Conservation (phyloP, 1,140 invertebrate species). For the Drosophila jambulina region DNA sequence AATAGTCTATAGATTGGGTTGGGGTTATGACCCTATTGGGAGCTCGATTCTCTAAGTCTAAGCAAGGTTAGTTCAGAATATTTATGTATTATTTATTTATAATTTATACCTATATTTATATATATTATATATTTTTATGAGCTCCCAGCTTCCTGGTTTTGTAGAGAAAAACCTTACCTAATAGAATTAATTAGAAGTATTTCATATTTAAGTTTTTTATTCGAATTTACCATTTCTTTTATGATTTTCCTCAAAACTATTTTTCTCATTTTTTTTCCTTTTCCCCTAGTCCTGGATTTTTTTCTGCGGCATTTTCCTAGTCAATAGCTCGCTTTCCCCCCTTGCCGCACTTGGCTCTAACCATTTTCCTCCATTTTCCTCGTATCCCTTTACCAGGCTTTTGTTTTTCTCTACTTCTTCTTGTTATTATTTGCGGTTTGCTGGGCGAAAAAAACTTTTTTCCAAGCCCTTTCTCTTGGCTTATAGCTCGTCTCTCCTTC, state of each 20-base stretch:
- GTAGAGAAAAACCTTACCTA: background rate
- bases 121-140: background rate
- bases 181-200: background rate
- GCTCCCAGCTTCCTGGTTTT: background rate
- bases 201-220: background rate
- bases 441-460: slow-evolving; percentile 53
- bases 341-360: background rate
- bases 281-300: slow-evolving; percentile 1
- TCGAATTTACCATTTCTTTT: background rate
- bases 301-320: slow-evolving; percentile 61
- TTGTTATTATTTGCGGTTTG: slow-evolving; percentile 76
- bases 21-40: slow-evolving; percentile 42
- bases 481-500: slow-evolving; percentile 1
- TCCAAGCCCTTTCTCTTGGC: slow-evolving; percentile 21
- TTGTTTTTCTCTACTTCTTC: slow-evolving; percentile 52
- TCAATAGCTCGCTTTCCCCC: slow-evolving; percentile 55
- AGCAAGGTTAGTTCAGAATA: background rate
- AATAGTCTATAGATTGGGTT: slow-evolving; percentile 18
- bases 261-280: background rate
- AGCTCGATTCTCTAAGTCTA: slow-evolving; percentile 11
- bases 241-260: background rate
- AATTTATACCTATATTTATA: background rate
- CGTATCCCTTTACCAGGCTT: slow-evolving; percentile 31
- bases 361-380: background rate
- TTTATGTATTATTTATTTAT: background rate